Evolutionary conservation across 64 coral and sea anemone species (phyloP), one percentile per base, ranked within the genome.

Genomic region (Stylophora pistillata): DNA sequence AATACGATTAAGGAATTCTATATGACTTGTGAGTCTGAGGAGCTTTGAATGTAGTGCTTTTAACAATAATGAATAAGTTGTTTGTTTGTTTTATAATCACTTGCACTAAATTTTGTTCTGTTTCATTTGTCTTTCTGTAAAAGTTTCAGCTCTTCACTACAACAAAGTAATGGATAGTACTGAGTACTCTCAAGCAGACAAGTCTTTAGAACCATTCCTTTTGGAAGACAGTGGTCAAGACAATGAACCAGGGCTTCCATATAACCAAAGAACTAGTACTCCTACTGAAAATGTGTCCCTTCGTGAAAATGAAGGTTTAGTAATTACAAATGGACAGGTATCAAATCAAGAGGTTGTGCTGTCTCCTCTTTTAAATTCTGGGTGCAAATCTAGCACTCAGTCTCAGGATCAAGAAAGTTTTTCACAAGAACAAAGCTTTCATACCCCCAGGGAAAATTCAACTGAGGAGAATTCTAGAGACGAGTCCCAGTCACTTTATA

Each of bases 221-320:
- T n/a, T 84, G 37, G 80, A 84, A 63, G 61, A 7, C 37, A 47
- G 18, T 62, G 62, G 29, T 55, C 62, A 69, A 32, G 1, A 13
- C 7, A 26, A 53, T 66, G n/a, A 84, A 7, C 1, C 64, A 26
- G 64, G 25, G 64, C 53, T 15, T 41, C 9, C 9, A 52, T 60
- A 26, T 13, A 68, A 70, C 61, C 80, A 84, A 63, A 84, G 80
- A 84, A 69, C 80, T 13, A 84, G 80, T 15, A 84, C 80, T n/a
- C 80, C 80, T 17, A 70, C 62, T 28, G 26, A 68, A 70, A 55
- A 16, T 9, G 52, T 70, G 0, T 5, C 60, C 18, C 18, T 15
- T n/a, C 53, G 21, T 69, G 32, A 28, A 3, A 25, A n/a, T n/a
- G 37, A 47, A 47, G n/a, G 5, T 26, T 25, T 68, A 25, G 20